These are phyloP conservation scores for Neodiprion pinetum DNA, from an alignment of 1,140 invertebrate genomes.

Conservation along the genomic window DNA sequence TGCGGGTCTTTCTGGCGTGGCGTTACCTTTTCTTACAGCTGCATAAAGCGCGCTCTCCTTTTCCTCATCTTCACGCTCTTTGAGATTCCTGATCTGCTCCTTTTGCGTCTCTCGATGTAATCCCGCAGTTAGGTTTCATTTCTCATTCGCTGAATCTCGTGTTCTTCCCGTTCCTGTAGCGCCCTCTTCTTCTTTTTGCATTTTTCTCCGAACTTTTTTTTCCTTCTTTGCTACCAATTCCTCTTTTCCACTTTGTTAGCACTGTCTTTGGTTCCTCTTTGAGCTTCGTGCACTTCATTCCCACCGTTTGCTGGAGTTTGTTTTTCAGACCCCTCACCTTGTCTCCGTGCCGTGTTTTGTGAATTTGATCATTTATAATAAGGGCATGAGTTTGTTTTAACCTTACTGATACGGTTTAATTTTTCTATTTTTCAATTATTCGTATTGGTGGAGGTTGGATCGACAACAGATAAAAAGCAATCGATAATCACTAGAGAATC, in stretches of 20 bases:
- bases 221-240: neutral
- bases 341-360: too few relatives aligned
- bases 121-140: neutral
- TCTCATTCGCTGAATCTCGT: neutral
- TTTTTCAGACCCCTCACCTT: neutral
- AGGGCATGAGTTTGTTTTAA: too few relatives aligned
- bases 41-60: neutral
- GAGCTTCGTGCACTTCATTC: neutral
- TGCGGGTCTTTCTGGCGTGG: neutral
- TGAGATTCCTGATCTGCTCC: neutral
- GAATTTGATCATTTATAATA: too few relatives aligned
- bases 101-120: neutral
- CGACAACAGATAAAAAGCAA: too few relatives aligned
- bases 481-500: too few relatives aligned
- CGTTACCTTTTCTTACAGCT: neutral
- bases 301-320: neutral
- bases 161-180: neutral
- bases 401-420: too few relatives aligned
- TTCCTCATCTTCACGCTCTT: neutral
- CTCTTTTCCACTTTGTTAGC: neutral
- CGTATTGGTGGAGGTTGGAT: too few relatives aligned
- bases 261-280: neutral
- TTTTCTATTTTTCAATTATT: too few relatives aligned
- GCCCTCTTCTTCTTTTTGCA: neutral
- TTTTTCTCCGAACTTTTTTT: neutral